phyloP scores from a whole-genome alignment of 2,113 vertebrate genomes.

The Xyliphius kryptos region DNA sequence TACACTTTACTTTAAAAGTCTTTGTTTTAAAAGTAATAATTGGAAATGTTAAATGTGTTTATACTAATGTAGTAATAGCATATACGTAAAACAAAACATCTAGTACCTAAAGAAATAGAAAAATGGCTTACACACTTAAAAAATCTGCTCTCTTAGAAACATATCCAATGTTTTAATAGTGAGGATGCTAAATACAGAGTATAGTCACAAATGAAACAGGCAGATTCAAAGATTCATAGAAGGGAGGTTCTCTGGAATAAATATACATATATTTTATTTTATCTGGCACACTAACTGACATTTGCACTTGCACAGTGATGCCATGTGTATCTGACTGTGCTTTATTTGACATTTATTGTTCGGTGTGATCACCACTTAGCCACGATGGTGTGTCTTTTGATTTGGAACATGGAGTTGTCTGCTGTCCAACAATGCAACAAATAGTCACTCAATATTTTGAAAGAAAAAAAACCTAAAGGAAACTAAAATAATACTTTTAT shows the following conservation, averaged over 20 bases:
- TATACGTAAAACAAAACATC: too few species aligned
- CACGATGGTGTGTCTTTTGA: constrained; percentile 3
- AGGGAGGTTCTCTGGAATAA: not conserved
- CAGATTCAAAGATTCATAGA: constrained; percentile 2
- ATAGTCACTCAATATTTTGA: constrained; percentile 2
- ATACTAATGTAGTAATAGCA: too few species aligned
- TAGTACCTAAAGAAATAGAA: too few species aligned
- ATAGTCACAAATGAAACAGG: not conserved
- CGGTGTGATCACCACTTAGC: constrained; percentile 20
- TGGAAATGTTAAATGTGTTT: too few species aligned
- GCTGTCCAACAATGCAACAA: constrained; percentile 16
- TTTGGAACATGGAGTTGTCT: not conserved
- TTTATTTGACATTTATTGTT: constrained; percentile 26
- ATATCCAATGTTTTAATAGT: too few species aligned
- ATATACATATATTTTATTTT: too few species aligned
- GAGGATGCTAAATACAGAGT: too few species aligned
- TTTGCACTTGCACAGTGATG: constrained; percentile 3
- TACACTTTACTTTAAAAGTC: too few species aligned
- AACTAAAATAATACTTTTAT: constrained; percentile 15
- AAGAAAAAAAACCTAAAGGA: constrained; percentile 4
- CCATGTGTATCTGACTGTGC: constrained; percentile 1
- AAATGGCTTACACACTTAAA: too few species aligned
- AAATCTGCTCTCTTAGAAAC: too few species aligned
- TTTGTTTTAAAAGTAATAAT: too few species aligned
- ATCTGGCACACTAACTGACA: not conserved